Evolutionary conservation across 2,113 vertebrate genomes (phyloP).

Genomic region (Phocoena sinus): DNA sequence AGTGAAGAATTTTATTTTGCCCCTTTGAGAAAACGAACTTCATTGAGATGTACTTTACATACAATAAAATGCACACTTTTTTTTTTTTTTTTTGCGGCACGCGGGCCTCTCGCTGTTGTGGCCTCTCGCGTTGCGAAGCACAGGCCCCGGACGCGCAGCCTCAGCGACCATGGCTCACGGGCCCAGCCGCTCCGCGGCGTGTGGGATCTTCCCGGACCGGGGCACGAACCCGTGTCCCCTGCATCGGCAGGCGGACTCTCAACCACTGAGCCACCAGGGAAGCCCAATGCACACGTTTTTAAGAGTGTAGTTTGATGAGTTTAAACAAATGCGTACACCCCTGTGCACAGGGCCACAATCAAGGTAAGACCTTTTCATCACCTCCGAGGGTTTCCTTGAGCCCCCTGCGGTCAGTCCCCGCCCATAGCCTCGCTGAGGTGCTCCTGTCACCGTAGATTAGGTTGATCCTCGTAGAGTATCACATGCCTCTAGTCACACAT

Average conservation of each 20-base stretch:
- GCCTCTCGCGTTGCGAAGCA: too few relatives aligned
- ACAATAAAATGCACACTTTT: rapidly evolving
- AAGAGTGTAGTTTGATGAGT: background rate
- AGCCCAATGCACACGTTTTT: background rate
- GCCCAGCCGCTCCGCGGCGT: too few relatives aligned
- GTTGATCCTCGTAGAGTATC: too few relatives aligned
- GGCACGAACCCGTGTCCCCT: too few relatives aligned
- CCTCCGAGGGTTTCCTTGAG: rapidly evolving
- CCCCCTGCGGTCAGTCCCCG: too few relatives aligned
- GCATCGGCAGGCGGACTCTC: too few relatives aligned
- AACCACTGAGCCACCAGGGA: too few relatives aligned
- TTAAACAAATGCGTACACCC: rapidly evolving
- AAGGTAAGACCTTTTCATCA: rapidly evolving
- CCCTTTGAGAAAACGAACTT: background rate
- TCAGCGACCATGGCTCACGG: too few relatives aligned
- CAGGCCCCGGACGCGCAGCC: too few relatives aligned
- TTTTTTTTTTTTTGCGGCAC: too few relatives aligned
- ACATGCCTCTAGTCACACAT: rapidly evolving
- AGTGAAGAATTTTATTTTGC: background rate
- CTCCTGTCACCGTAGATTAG: background rate
- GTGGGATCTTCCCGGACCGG: too few relatives aligned
- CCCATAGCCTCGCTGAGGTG: background rate
- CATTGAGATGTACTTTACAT: background rate
- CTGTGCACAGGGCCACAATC: background rate
- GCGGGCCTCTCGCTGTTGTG: too few relatives aligned